Evolutionary conservation across 1,140 invertebrate genomes (phyloP), one percentile per base, ranked within the genome.

Genomic region (Aplysia californica): DNA sequence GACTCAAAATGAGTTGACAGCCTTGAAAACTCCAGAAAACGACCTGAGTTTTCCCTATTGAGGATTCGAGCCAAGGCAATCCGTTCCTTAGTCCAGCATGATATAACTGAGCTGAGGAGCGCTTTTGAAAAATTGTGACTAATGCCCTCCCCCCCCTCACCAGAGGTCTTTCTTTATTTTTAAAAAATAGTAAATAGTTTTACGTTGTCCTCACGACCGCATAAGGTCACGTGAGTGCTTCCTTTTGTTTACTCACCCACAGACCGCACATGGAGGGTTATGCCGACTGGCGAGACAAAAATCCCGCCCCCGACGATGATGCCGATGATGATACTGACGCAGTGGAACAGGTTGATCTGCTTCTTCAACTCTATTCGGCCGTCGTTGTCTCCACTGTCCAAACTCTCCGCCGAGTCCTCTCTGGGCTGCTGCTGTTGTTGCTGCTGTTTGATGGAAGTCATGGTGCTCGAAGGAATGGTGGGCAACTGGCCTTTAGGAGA

Each of bases 281-380:
- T 95, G 76, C 97, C 95, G 85, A 95, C 96, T 0, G 98, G 98
- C 3, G 97, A 97, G 6, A 99, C 95, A 89, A 99, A 99, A 86
- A 99, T 97, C 65, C 96, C 96, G 18, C 95, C 96, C 58, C 96
- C 95, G 66, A 89, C 83, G 18, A 89, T 89, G 74, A 88, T 85
- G n/a, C 87, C 87, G n/a, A 89, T 79, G 38, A 89, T 88, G 41
- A 89, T 88, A 69, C 82, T 82, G 4, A 88, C 85, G 58, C 84
- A 86, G 50, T 84, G 84, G 56, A 87, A 82, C 1, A 88, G 69
- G 23, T 68, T 83, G n/a, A 89, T 87, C 77, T 85, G 82, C 80
- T 84, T 83, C 70, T 84, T 84, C 59, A 88, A 78, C 64, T 80
- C 72, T 41, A 87, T 81, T 38, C 73, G 76, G 31, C 50, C 31